These are phyloP conservation scores for Cephalopterus ornatus DNA, from an alignment of 2,113 vertebrate genomes.

Conservation along the genomic window DNA sequence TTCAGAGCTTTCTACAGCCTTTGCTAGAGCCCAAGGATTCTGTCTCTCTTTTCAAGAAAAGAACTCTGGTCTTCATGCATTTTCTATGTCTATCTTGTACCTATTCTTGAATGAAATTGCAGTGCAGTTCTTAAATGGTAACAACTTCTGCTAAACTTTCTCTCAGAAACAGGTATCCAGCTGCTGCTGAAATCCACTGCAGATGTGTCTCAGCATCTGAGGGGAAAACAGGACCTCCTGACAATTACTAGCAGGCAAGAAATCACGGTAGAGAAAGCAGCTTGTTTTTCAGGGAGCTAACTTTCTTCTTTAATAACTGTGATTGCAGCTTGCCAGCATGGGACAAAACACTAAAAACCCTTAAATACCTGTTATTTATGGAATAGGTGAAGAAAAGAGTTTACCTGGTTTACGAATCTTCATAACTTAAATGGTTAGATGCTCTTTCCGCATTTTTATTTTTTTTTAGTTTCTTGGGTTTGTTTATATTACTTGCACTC, in stretches of 20 bases:
- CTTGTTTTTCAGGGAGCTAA: neutral
- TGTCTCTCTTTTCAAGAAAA: neutral
- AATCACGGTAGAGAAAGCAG: neutral
- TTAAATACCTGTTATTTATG: constrained; percentile 21
- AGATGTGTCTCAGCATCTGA: neutral
- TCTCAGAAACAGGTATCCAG: neutral
- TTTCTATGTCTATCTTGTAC: neutral
- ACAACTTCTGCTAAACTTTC: neutral
- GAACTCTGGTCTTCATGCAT: neutral
- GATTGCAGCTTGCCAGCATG: constrained; percentile 8
- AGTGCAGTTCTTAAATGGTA: neutral
- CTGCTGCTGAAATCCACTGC: neutral
- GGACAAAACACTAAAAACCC: neutral
- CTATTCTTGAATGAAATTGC: neutral
- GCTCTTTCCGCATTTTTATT: rapidly evolving
- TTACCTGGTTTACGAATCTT: constrained; percentile 1
- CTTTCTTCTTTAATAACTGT: neutral
- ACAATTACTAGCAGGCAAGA: neutral
- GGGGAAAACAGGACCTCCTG: neutral
- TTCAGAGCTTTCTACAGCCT: neutral
- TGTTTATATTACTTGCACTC: neutral
- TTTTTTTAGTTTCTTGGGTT: neutral
- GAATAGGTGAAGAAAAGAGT: neutral
- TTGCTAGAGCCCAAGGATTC: neutral
- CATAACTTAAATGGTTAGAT: neutral